Evolutionary conservation across 2,888 invertebrate genomes (phyloP), one percentile per base, ranked within the genome.

Genomic region (Aquatica leii): DNA sequence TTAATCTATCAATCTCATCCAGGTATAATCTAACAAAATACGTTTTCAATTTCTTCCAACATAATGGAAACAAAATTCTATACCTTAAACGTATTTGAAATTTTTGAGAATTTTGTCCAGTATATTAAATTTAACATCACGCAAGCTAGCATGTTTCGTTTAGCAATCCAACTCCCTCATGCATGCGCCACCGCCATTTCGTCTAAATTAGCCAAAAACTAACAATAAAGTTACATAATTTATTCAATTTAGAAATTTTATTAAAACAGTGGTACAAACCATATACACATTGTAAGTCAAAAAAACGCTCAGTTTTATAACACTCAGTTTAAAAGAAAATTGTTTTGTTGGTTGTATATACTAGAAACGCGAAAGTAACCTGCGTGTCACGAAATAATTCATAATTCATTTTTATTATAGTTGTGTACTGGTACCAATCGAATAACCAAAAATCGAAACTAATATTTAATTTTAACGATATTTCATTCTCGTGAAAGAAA

Each of bases 141-240:
- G 66, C 66, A 51, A 66, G 37, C 40, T 66, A 59, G 66, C 66
- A 66, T 66, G 66, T 55, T 55, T 24, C 49, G 50, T 55, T 48
- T 31, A 52, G 24, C 34, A 41, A 54, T 57, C 24, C 56, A 63
- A 53, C 41, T 60, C 66, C 66, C 66, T 20, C 66, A 62, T 43
- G 55, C 56, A 59, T 66, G 62, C 59, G 57, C 63, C 60, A 63
- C 62, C 52, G 51, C 50, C 57, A 66, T 18, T 46, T 20, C 20
- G 46, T 11, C 46, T 20, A 17, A 18, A 46, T 46, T 17, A 46
- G 18, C n/a, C 46, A 11, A 46, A 46, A 17, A 46, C 18, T 46
- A 18, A 46, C 24, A 24, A 24, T 18, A 37, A 37, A 37, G 37
- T 37, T 56, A 62, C 59, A 57, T 60, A 53, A 61, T 59, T 68